These are phyloP conservation scores for Venusia cambrica DNA, from an alignment of 2,888 invertebrate genomes.

Conservation along the genomic window DNA sequence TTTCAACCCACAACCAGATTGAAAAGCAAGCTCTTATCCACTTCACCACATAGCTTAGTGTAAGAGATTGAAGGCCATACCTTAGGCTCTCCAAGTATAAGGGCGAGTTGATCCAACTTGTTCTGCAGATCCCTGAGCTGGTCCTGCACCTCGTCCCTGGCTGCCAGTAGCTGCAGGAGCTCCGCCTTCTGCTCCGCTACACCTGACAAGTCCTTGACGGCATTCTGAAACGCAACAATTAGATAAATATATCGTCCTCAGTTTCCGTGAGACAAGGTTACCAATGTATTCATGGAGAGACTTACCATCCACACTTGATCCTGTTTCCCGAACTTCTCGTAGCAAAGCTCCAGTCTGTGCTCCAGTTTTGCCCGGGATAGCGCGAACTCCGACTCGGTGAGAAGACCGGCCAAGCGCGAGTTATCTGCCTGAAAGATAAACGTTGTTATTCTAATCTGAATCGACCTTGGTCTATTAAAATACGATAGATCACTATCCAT, in stretches of 20 bases:
- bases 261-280: too few species aligned
- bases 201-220: slow-evolving; percentile 45
- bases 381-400: slow-evolving; percentile 45
- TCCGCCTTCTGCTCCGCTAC: slow-evolving; percentile 48
- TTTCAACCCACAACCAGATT: too few species aligned
- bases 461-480: too few species aligned
- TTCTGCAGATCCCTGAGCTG: slow-evolving; percentile 40
- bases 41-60: too few species aligned
- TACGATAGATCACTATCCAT: too few species aligned
- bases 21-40: too few species aligned
- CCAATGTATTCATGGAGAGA: background rate
- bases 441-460: too few species aligned
- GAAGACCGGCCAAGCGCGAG: slow-evolving; percentile 48
- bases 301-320: slow-evolving; percentile 58
- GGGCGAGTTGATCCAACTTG: slow-evolving; percentile 37
- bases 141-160: slow-evolving; percentile 39
- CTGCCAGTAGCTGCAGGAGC: slow-evolving; percentile 40
- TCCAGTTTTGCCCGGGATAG: slow-evolving; percentile 42
- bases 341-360: slow-evolving; percentile 43
- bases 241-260: too few species aligned
- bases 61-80: too few species aligned
- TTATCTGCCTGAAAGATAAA: slow-evolving; percentile 25
- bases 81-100: slow-evolving; percentile 61
- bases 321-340: slow-evolving; percentile 58
- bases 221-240: slow-evolving; percentile 40